Base-by-base conservation (phyloP, 2,113 vertebrate species). In the Hypocryptadius cinnamomeus region DNA sequence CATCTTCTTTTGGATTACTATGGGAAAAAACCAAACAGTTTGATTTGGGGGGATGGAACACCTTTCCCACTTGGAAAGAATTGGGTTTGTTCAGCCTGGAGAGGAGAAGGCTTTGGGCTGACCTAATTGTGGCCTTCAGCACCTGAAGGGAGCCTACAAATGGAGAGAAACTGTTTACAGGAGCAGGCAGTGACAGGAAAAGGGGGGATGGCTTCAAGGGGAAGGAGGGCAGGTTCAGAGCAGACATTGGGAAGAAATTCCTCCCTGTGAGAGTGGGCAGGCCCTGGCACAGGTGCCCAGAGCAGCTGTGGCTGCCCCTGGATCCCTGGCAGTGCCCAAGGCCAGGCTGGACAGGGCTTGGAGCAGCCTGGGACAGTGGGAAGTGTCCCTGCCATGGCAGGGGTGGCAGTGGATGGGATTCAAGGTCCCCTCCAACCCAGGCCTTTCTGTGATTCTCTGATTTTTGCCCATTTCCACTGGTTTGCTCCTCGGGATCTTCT, bases 201-300 rank as follows among this genome's bases (percentile, higher is more conserved):
- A 53, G 20, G 66, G 61, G 25, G 5, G 28, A 19, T 6, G 35
- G 17, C 21, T 42, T 12, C 48, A 15, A 0, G 35, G 8, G 12
- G 57, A 6, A 10, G 5, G 21, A 24, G n/a, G 17, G 21, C 1
- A 21, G 48, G 37, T 19, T 31, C 9, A 5, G 59, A 23, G 24
- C 0, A 23, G 66, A 37, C 18, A 10, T 1, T 27, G 37, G 66
- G 76, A 3, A 57, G 35, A 1, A 71, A 64, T 40, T 10, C 1
- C 1, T 56, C 11, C 20, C n/a, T 42, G 35, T 0, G 1, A 87
- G 56, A 56, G n/a, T 7, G 54, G 4, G 8, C 4, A 53, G 12
- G 3, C 25, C 25, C 33, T 61, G 73, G 54, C 47, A 45, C 54
- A 60, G 33, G 10, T 78, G 27, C 33, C 45, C 72, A 33, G 63